Evolutionary conservation across 2,113 vertebrate genomes (phyloP).

Genomic region (Gulo gulo): DNA sequence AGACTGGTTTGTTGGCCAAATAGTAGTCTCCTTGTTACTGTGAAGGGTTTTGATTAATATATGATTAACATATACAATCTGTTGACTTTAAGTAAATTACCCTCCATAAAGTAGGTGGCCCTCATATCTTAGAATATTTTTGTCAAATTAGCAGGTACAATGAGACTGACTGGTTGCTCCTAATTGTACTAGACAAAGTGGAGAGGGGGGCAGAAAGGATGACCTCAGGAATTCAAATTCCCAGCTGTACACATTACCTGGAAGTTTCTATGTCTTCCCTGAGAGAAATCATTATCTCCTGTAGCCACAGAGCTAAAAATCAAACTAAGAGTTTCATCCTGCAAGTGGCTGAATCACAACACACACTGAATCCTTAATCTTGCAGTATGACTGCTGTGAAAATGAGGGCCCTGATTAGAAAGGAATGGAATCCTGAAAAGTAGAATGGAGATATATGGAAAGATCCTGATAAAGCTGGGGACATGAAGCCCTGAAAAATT

Average conservation of each 20-base stretch:
- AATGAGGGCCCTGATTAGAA: background rate
- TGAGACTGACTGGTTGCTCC: background rate
- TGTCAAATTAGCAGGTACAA: background rate
- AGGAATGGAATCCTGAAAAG: background rate
- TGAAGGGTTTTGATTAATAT: background rate
- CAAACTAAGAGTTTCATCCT: background rate
- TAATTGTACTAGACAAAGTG: background rate
- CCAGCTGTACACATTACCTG: background rate
- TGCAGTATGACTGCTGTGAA: background rate
- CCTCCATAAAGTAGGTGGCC: background rate
- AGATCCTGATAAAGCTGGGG: background rate
- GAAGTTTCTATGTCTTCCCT: background rate
- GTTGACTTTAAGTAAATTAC: background rate
- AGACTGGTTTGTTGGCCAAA: background rate
- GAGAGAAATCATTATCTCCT: background rate
- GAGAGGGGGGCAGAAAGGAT: background rate
- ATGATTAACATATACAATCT: background rate
- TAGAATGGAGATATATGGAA: background rate
- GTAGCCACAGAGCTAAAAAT: background rate
- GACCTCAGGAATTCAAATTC: background rate
- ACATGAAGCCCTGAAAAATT: background rate
- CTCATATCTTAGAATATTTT: background rate
- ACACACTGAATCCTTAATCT: background rate
- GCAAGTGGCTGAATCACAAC: background rate
- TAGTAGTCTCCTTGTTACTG: background rate